Evolutionary conservation across 2,888 invertebrate genomes (phyloP).

Genomic region (Clitarchus hookeri): DNA sequence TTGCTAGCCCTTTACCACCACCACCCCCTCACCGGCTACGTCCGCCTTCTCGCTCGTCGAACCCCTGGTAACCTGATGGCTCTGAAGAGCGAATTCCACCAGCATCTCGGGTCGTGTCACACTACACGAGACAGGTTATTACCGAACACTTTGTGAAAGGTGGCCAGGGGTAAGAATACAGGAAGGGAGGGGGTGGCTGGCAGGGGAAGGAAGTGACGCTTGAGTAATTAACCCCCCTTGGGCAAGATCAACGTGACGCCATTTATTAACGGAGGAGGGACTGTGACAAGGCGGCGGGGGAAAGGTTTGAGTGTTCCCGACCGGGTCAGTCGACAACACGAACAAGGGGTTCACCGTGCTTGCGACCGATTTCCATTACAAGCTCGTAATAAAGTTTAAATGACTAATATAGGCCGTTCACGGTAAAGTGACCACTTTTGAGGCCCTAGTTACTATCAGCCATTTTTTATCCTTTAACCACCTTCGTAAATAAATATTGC

Average conservation of each 20-base stretch:
- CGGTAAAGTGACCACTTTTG: no score
- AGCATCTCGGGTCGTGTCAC: background rate
- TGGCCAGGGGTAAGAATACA: background rate
- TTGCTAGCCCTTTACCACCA: no score
- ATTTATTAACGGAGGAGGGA: background rate
- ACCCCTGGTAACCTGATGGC: background rate
- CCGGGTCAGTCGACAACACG: no score
- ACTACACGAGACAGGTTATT: background rate
- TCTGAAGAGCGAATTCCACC: background rate
- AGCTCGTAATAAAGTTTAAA: no score
- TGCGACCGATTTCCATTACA: no score
- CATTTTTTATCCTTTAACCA: no score
- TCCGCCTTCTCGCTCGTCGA: background rate
- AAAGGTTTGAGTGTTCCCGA: background rate
- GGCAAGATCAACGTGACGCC: background rate
- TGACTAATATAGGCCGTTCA: no score
- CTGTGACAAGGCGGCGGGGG: background rate
- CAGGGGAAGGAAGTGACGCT: slow-evolving; percentile 2
- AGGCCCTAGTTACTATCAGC: no score
- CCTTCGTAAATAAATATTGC: no score
- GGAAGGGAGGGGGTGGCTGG: background rate
- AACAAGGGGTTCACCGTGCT: no score
- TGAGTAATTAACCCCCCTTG: slow-evolving; percentile 15
- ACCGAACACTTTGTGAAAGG: background rate
- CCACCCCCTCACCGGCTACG: no score